Evolutionary conservation across 2,888 invertebrate genomes (phyloP), one percentile per base, ranked within the genome.

Genomic region (Dyspetes luteomarginatus): DNA sequence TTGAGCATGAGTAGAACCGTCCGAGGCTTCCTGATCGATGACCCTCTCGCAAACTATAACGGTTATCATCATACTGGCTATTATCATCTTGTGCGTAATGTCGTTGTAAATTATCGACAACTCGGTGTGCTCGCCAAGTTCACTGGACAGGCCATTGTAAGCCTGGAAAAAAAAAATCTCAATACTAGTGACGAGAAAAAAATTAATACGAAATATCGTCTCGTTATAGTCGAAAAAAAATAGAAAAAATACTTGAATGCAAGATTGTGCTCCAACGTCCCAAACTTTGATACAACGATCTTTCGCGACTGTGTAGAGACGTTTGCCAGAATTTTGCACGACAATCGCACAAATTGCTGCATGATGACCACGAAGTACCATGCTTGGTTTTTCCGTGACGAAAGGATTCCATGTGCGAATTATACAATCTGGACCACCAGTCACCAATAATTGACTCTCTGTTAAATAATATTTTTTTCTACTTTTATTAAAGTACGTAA

Each of bases 381-480:
- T 93, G 52, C 93, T 94, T 0, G 96, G 94, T 87, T 95, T 95
- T 64, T 93, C 92, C 0, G 96, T 94, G n/a, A 96, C 94, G 89
- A 96, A 96, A 0, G 96, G 95, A 91, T 96, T 97, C 97, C 97
- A 97, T 67, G 97, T 93, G 43, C 97, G 94, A 26, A 96, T 93
- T 67, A 94, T 89, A 85, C 95, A 95, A 91, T 97, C 97, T 4
- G 96, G 95, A 3, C 97, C 96, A 0, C 97, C 97, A 0, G 92
- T 92, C 48, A 89, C 86, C 64, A 91, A 78, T 24, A 94, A 90
- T 84, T 94, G 94, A 19, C 93, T 92, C 12, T 93, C 93, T 90
- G 94, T 5, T 36, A 43, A 71, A 76, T 3, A n/a, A 24, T 4
- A 24, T 62, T 64, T 48, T 7, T 30, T 24, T 30, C 24, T 24